Evolutionary conservation across 2,797 vertebrate genomes (phyloP).

Genomic region (Austrolebias charrua): DNA sequence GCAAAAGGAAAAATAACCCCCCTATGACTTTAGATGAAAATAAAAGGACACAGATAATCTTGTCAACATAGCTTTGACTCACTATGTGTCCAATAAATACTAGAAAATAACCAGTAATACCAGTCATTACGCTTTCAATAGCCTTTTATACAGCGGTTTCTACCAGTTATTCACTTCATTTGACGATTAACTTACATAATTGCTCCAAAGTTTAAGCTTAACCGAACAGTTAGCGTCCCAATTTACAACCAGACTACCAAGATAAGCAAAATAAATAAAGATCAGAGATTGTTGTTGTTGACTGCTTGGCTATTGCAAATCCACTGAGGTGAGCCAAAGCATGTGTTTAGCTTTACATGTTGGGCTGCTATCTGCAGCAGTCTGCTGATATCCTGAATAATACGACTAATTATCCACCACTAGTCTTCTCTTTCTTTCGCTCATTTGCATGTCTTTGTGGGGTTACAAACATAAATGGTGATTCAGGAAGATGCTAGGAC

Average conservation of each 20-base stretch:
- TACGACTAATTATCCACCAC: slow-evolving; percentile 68
- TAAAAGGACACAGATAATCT: slow-evolving; percentile 12
- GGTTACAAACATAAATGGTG: slow-evolving; percentile 67
- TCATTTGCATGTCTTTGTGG: slow-evolving; percentile 68
- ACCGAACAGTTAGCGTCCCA: slow-evolving; percentile 7
- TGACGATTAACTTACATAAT: slow-evolving; percentile 40
- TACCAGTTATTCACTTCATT: slow-evolving; percentile 53
- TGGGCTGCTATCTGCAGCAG: slow-evolving; percentile 49
- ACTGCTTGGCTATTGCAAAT: slow-evolving; percentile 42
- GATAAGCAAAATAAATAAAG: not conserved
- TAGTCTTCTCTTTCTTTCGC: slow-evolving; percentile 29
- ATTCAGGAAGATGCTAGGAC: slow-evolving; percentile 56
- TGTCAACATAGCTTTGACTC: slow-evolving; percentile 28
- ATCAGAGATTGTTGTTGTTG: slow-evolving; percentile 5
- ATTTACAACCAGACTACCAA: not conserved
- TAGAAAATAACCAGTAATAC: slow-evolving; percentile 50
- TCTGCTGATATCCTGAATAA: slow-evolving; percentile 68
- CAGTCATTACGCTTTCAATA: slow-evolving; percentile 48
- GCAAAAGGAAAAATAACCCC: slow-evolving; percentile 2
- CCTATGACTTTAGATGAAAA: slow-evolving; percentile 23
- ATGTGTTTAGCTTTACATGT: slow-evolving; percentile 51
- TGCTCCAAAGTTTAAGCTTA: slow-evolving; percentile 16
- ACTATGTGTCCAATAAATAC: slow-evolving; percentile 39
- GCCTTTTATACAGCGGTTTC: slow-evolving; percentile 42
- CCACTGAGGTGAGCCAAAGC: slow-evolving; percentile 56